Evolutionary conservation across 2,113 vertebrate species (phyloP), one percentile per base, ranked within the genome.

Genomic region (Cepphus grylle): DNA sequence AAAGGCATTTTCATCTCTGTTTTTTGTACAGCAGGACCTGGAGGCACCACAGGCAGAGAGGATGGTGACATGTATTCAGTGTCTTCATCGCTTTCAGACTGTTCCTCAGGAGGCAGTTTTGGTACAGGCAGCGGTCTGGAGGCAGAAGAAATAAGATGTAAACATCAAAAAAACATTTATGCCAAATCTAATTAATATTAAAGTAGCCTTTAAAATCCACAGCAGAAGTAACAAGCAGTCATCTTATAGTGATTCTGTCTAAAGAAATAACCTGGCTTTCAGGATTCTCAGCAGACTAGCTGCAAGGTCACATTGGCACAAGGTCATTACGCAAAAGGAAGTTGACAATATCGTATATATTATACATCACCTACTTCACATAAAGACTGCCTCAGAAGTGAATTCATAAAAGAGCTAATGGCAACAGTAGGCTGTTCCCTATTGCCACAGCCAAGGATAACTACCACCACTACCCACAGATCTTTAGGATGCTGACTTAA

Each of bases 61-160:
- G 99, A 99, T 8, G 99, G 99, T 47, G 99, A 98, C 99, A 99
- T 99, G 97, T 99, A 99, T 77, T 99, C 99, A 0, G 99, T 98
- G 90, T 99, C 99, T 78, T 99, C 99, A 20, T 99, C 98, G 1
- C 97, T 98, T 81, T 99, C 99, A 58, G 96, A 96, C 79, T 99
- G 98, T 36, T 99, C 99, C 76, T 98, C 98, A 10, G 98, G 40
- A 78, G 96, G 97, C 78, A 97, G 93, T 95, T 99, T 99, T 94
- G 97, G 98, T 89, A 96, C 97, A 91, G 98, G 96, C 96, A 99
- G 96, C 3, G 99, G 98, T 97, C 99, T 99, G 96, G 27, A 94
- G 84, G 79, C 78, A 79, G 17, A 36, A 82, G 52, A 47, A 84
- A 80, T 15, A 25, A 63, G 74, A 67, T 14, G 71, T 1, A 53